Conservation (phyloP, 2,888 invertebrate species). For the Scotopteryx bipunctaria region DNA sequence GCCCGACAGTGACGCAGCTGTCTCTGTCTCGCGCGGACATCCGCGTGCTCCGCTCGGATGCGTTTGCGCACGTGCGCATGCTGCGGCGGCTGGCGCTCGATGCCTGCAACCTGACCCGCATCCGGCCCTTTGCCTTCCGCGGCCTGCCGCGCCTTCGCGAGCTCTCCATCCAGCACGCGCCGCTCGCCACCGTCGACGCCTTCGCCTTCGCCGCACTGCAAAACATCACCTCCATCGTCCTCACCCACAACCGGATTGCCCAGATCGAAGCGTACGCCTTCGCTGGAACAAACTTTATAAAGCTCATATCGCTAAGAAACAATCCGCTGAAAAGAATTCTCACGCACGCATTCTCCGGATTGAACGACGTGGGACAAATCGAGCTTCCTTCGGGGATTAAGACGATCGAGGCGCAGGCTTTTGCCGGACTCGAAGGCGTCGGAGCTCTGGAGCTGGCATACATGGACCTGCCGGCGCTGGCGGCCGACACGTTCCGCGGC, state of each 20-base stretch:
- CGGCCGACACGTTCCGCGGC: slow-evolving; percentile 89
- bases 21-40: slow-evolving; percentile 94
- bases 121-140: slow-evolving; percentile 93
- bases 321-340: slow-evolving; percentile 93
- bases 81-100: slow-evolving; percentile 92
- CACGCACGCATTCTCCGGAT: slow-evolving; percentile 91
- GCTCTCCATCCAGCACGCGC: slow-evolving; percentile 94
- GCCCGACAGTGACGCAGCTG: slow-evolving; percentile 91
- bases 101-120: slow-evolving; percentile 92
- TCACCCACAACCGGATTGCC: slow-evolving; percentile 87
- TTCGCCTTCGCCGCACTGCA: slow-evolving; percentile 93
- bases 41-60: slow-evolving; percentile 90
- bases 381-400: slow-evolving; percentile 91
- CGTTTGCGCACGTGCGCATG: slow-evolving; percentile 91
- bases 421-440: slow-evolving; percentile 92
- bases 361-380: slow-evolving; percentile 92
- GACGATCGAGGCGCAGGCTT: slow-evolving; percentile 90
- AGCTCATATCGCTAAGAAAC: slow-evolving; percentile 90
- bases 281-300: slow-evolving; percentile 93
- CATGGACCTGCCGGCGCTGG: slow-evolving; percentile 90
- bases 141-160: slow-evolving; percentile 90
- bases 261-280: slow-evolving; percentile 91
- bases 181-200: slow-evolving; percentile 90
- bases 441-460: slow-evolving; percentile 91
- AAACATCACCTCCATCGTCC: slow-evolving; percentile 88